Percentiles rank a stretch among this genome's conserved stretches.
These are phyloP conservation scores for Phyllotreta striolata DNA, from an alignment of 2,888 invertebrate genomes.

Conservation along the genomic window DNA sequence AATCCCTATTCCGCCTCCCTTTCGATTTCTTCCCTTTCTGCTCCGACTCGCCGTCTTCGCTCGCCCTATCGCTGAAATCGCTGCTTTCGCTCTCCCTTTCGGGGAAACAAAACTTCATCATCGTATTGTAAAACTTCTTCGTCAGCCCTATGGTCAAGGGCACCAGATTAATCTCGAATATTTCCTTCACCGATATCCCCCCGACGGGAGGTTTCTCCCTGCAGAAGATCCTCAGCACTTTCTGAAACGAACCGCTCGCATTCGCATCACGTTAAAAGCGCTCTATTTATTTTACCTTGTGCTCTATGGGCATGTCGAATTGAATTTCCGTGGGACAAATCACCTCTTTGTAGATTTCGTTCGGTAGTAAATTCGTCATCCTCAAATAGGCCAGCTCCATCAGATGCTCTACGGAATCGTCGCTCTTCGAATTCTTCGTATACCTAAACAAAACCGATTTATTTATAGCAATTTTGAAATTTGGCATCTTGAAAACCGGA, in stretches of 20 bases:
- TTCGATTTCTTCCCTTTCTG: constrained; percentile 61
- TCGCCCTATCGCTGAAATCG: constrained; percentile 68
- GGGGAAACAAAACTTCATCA: constrained; percentile 97
- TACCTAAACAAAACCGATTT: constrained; percentile 67
- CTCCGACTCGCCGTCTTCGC: constrained; percentile 64
- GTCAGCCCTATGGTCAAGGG: constrained; percentile 92
- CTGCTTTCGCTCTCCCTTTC: constrained; percentile 88
- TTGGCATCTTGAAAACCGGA: too few relatives aligned
- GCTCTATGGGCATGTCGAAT: constrained; percentile 89
- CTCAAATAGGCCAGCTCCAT: constrained; percentile 95
- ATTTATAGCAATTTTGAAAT: too few relatives aligned
- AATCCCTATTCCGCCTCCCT: constrained; percentile 74
- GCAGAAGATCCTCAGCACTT: constrained; percentile 93
- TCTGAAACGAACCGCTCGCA: constrained; percentile 56
- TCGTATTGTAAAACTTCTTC: constrained; percentile 95
- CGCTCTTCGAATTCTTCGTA: constrained; percentile 94
- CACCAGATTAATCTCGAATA: constrained; percentile 97
- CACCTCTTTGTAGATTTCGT: constrained; percentile 92
- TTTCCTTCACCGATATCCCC: constrained; percentile 99
- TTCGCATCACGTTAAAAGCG: too few relatives aligned
- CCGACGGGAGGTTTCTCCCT: constrained; percentile 96
- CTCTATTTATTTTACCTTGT: constrained; percentile 66
- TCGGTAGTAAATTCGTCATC: constrained; percentile 93
- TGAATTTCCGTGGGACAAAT: constrained; percentile 80
- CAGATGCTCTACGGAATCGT: constrained; percentile 97